These are phyloP conservation scores for Catamblyrhynchus diadema DNA, from an alignment of 2,797 vertebrate genomes.

Conservation along the genomic window DNA sequence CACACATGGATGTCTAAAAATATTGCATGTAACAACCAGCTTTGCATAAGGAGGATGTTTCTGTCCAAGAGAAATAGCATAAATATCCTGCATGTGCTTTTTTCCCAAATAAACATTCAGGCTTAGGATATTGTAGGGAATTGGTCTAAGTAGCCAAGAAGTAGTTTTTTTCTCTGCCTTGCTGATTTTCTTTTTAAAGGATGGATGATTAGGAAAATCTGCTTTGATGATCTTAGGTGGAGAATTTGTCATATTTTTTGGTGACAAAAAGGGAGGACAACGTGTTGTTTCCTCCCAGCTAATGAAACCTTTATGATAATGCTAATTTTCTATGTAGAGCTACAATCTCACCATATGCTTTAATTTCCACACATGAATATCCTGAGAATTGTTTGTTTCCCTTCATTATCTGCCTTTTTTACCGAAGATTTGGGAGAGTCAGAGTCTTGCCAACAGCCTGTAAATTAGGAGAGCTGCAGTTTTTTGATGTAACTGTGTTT, in stretches of 20 bases:
- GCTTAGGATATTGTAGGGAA: not conserved
- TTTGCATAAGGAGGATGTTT: slow-evolving; percentile 52
- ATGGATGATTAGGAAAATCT: not conserved
- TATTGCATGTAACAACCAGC: slow-evolving; percentile 49
- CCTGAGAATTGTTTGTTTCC: not conserved
- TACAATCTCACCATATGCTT: not conserved
- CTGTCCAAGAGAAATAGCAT: slow-evolving; percentile 17
- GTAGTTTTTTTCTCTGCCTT: not conserved
- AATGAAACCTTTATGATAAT: not conserved
- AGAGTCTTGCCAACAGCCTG: not conserved
- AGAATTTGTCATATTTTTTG: not conserved
- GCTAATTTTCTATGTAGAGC: not conserved
- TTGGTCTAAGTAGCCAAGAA: not conserved
- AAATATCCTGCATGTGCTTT: slow-evolving; percentile 47
- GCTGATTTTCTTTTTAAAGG: not conserved
- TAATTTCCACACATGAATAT: not conserved
- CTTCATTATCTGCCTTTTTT: not conserved
- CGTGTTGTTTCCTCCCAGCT: not conserved
- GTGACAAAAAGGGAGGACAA: not conserved
- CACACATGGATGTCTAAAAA: slow-evolving; percentile 68
- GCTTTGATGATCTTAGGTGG: not conserved
- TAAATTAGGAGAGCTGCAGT: not conserved
- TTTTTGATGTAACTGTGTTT: not conserved
- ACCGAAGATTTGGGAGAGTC: not conserved
- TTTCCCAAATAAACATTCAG: slow-evolving; percentile 28